Evolutionary conservation across 2,797 vertebrate genomes (phyloP), one percentile per base, ranked within the genome.

Genomic region (Poecilia picta): DNA sequence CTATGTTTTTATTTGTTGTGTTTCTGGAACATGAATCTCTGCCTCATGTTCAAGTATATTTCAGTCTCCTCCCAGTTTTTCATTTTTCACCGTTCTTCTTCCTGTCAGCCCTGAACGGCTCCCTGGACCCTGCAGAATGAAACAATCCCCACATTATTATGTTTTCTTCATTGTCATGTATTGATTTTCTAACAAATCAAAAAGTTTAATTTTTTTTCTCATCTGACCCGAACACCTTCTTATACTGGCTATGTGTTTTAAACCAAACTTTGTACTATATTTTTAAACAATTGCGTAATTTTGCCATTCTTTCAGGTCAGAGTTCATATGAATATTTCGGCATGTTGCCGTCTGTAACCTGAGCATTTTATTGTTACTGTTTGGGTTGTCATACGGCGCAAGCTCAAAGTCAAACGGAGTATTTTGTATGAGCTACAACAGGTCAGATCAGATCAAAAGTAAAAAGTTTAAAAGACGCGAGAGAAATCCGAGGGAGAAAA

Each of bases 401-500:
- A 83, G 88, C 64, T 15, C 5, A 57, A 64, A 78, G 75, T 6
- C 12, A 66, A 53, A 83, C 73, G 74, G 71, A 76, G 59, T 23
- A 36, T 41, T 45, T 31, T 81, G 25, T 11, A 12, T 43, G 55
- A 78, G 43, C 55, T 47, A 55, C 16, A 51, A 76, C 57, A 79
- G 33, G 77, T 5, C 36, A 59, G 55, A 77, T 79, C 36, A 72
- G 41, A 80, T 74, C 75, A 80, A 76, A 64, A 77, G 43, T 28
- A 55, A 62, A 59, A 33, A 5, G 33, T 12, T 55, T 39, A 73
- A 79, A 74, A 68, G n/a, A 81, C 76, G 46, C 33, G 76, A 76
- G 59, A 80, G 41, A 46, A 53, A 66, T 66, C 81, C 55, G 66
- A 70, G 45, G 76, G 68, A 76, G 74, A 83, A 78, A 75, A 78